Percentiles rank a stretch among this genome's conserved stretches.
Evolutionary conservation across 2,113 vertebrate species (phyloP).

Genomic region (Steatornis caripensis): DNA sequence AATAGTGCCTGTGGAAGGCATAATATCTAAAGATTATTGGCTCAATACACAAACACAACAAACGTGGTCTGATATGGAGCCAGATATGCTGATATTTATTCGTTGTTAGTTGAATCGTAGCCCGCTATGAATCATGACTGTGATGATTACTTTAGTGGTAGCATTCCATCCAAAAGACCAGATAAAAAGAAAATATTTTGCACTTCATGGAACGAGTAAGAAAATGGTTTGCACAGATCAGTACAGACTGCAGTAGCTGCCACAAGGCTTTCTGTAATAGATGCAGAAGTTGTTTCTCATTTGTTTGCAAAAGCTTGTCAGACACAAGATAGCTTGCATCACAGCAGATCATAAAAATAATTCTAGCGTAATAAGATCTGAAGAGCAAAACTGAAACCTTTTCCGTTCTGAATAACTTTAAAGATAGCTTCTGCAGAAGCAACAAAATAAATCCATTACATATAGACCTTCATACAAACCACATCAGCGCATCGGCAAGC

Average conservation of each 20-base stretch:
- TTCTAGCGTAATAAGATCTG: not conserved
- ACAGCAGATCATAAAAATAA: not conserved
- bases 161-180: not conserved
- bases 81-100: not conserved
- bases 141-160: not conserved
- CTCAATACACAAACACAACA: not conserved
- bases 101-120: fast-evolving
- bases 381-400: not conserved
- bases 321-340: not conserved
- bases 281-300: not conserved
- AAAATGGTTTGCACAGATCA: not conserved
- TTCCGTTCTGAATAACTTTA: not conserved
- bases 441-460: not conserved
- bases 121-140: not conserved
- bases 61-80: not conserved
- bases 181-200: not conserved
- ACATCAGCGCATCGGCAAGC: not conserved
- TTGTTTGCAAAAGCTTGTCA: not conserved
- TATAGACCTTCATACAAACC: not conserved
- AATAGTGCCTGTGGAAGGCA: not conserved
- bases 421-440: not conserved
- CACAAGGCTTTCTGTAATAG: not conserved
- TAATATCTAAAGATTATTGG: not conserved
- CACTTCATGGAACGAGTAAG: not conserved
- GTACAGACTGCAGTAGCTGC: not conserved